Evolutionary conservation across 1,140 invertebrate genomes (phyloP).

Genomic region (Eciton burchellii): DNA sequence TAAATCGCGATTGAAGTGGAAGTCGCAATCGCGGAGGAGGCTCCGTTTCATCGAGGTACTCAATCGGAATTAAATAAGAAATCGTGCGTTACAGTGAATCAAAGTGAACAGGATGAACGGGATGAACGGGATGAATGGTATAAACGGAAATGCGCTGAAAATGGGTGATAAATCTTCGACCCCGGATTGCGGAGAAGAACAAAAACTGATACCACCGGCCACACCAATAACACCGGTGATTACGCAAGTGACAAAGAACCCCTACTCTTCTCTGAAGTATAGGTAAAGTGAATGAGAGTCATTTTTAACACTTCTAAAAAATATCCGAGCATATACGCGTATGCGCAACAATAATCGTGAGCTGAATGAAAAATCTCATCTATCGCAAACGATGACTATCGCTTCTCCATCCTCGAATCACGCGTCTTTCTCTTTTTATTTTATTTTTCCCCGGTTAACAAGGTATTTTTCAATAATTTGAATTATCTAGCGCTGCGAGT

Average conservation of each 20-base stretch:
- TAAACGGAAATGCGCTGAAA: slow-evolving; percentile 71
- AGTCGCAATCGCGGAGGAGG: neutral
- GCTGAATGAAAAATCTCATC: neutral
- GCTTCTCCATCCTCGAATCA: too few species aligned
- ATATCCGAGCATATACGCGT: neutral
- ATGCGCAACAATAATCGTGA: neutral
- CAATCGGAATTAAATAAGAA: neutral
- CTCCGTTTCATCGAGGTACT: neutral
- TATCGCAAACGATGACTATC: neutral
- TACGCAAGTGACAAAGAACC: slow-evolving; percentile 68
- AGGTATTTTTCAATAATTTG: neutral
- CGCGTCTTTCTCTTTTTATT: neutral
- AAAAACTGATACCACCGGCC: slow-evolving; percentile 72
- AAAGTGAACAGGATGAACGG: slow-evolving; percentile 22
- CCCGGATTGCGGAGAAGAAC: slow-evolving; percentile 72
- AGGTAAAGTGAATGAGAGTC: slow-evolving; percentile 72
- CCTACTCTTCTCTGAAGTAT: slow-evolving; percentile 74
- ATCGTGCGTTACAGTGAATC: slow-evolving; percentile 8
- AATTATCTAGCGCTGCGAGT: neutral
- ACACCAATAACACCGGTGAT: slow-evolving; percentile 69
- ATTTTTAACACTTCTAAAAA: neutral
- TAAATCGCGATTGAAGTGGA: neutral
- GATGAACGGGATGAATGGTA: slow-evolving; percentile 60
- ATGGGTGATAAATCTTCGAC: slow-evolving; percentile 59
- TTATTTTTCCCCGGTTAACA: neutral